phyloP scores from a whole-genome alignment of 2,797 vertebrate species.

The Heteromormyrus szaboi region DNA sequence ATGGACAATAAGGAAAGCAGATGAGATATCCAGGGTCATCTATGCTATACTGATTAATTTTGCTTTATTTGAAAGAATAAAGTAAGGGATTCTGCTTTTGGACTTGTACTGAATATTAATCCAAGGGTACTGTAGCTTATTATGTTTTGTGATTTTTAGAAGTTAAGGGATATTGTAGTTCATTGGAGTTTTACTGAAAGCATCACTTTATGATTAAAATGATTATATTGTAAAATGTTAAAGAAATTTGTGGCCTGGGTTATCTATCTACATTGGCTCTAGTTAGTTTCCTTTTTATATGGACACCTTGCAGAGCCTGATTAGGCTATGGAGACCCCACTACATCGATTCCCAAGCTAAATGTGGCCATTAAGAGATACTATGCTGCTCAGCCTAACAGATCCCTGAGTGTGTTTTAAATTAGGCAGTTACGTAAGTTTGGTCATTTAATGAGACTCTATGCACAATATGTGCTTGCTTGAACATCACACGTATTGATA shows the following conservation, averaged over 20 bases:
- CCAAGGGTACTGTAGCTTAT: not conserved
- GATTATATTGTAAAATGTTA: not conserved
- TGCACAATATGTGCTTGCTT: not conserved
- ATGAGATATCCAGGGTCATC: not conserved
- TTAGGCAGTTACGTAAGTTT: not conserved
- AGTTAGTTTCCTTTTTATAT: not conserved
- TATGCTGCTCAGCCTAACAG: not conserved
- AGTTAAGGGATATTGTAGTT: not conserved
- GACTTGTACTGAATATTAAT: not conserved
- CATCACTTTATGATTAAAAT: not conserved
- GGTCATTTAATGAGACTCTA: not conserved
- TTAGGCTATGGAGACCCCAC: not conserved
- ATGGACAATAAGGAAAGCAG: not conserved
- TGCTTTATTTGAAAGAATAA: not conserved
- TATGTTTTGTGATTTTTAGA: not conserved
- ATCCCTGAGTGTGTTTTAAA: not conserved
- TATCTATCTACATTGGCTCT: not conserved
- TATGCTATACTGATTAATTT: not conserved
- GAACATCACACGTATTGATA: not conserved
- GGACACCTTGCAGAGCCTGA: not conserved
- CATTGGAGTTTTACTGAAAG: not conserved
- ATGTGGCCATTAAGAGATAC: not conserved
- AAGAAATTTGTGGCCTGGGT: not conserved
- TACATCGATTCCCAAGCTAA: not conserved
- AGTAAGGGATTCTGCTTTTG: not conserved